These are phyloP conservation scores for Cosmia pyralina DNA, from an alignment of 2,888 invertebrate genomes.

Conservation along the genomic window DNA sequence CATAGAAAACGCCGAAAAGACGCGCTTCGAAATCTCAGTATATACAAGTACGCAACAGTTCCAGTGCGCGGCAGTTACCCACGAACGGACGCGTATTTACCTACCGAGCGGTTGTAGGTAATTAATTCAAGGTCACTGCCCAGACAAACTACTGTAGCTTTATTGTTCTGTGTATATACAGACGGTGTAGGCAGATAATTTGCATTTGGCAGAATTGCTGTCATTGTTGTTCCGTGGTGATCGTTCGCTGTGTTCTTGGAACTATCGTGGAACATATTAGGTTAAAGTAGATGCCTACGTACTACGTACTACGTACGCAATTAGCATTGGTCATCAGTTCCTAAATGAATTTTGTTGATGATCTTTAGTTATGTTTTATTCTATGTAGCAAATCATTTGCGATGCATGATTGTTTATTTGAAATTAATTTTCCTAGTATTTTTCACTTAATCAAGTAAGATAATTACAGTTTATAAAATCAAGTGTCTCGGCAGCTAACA, in stretches of 20 bases:
- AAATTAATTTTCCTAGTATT: constrained; percentile 31
- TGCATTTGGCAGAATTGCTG: constrained; percentile 63
- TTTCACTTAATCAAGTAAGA: not conserved
- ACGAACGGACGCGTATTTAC: too few species aligned
- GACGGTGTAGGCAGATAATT: constrained; percentile 61
- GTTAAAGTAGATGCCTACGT: constrained; percentile 40
- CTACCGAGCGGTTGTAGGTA: too few species aligned
- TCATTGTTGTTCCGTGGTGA: constrained; percentile 52
- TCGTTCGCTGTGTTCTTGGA: constrained; percentile 40
- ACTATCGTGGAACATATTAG: constrained; percentile 48
- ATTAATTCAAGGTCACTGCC: too few species aligned
- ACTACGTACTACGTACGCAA: constrained; percentile 10
- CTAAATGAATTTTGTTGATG: constrained; percentile 38
- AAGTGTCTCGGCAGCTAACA: not conserved
- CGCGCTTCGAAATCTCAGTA: too few species aligned
- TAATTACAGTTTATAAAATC: constrained; percentile 4
- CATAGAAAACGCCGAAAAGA: too few species aligned
- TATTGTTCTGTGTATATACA: constrained; percentile 4
- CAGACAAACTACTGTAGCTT: too few species aligned
- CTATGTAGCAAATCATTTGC: constrained; percentile 7
- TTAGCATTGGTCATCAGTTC: constrained; percentile 31
- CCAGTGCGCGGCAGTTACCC: too few species aligned
- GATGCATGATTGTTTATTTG: constrained; percentile 18
- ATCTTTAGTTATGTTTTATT: constrained; percentile 24
- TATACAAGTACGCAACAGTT: too few species aligned